A percentile compares a stretch with the other conserved stretches of the same genome.
Evolutionary conservation across 2,113 vertebrate species (phyloP).

Genomic region (Silurus asotus): DNA sequence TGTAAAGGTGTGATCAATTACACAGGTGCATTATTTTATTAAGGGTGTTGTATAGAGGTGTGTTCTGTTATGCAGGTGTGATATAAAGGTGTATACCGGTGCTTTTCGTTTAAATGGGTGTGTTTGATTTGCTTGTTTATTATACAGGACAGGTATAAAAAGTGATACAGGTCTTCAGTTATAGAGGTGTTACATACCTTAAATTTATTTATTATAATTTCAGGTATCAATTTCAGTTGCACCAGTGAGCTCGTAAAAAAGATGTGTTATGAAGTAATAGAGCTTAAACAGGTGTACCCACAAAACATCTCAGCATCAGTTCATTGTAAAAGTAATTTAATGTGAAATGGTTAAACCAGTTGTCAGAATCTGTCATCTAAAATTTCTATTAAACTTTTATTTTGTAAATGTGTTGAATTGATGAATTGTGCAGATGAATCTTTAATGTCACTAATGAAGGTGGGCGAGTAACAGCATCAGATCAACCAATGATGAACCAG

Average conservation of each 20-base stretch:
- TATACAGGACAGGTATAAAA: neutral
- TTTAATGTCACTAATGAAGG: too few relatives aligned
- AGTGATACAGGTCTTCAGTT: neutral
- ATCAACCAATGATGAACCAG: too few relatives aligned
- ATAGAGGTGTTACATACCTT: neutral
- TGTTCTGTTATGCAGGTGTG: neutral
- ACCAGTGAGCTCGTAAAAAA: neutral
- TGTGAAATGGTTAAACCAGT: too few relatives aligned
- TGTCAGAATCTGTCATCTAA: too few relatives aligned
- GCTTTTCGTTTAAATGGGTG: neutral
- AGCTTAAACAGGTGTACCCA: neutral
- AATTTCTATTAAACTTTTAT: too few relatives aligned
- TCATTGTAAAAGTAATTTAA: too few relatives aligned
- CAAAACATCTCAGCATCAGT: too few relatives aligned
- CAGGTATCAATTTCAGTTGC: neutral
- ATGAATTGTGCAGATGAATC: too few relatives aligned
- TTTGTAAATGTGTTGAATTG: too few relatives aligned
- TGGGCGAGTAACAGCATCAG: too few relatives aligned
- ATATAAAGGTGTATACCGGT: neutral
- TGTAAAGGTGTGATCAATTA: neutral
- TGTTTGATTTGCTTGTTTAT: neutral
- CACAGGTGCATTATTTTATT: neutral
- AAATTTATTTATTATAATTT: neutral
- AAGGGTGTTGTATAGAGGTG: neutral
- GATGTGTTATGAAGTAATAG: neutral